Evolutionary conservation across 2,113 vertebrate genomes (phyloP), one percentile per base, ranked within the genome.

Genomic region (Turdus rufiventris): DNA sequence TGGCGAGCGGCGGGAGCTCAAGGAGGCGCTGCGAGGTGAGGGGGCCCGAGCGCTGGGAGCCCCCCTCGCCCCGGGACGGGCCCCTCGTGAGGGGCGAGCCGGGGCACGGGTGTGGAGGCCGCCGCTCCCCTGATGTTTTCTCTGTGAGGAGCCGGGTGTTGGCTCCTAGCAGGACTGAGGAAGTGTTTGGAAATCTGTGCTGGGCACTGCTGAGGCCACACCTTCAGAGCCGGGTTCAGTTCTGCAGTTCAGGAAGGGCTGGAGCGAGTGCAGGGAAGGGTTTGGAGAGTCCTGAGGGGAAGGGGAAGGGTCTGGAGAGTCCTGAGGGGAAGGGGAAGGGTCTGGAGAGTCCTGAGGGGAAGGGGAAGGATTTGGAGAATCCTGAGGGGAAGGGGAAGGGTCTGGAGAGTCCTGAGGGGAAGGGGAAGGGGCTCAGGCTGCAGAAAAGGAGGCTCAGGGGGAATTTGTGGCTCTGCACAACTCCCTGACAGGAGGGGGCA

Each of bases 1-100:
- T 11, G 48, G 47, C 50, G 97, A 98, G 89, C 85, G 72, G 53
- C 34, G 29, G 25, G 91, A 94, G 56, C 95, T 98, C 9, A 97
- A 97, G 89, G 96, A 97, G 51, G 89, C 85, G 10, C 92, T 98
- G 88, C 96, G 97, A 98, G 97, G 98, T 97, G 97, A 98, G 88
- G 88, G 91, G 51, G 67, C 63, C 72, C 38, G 53, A 57, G 54
- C 84, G 73, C 54, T 53, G 48, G 5, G 74, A 71, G 74, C 57
- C 29, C 74, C 65, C 56, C 65, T 70, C 42, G 48, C 45, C 62
- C 42, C 51, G 60, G 60, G 34, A 2, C 50, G 0, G 60, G 33
- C 53, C 33, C 40, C 48, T 40, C n/a, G 42, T 71, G 34, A 56
- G 65, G 65, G 71, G 53, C 18, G 12, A 65, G 7, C 40, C 68